Evolutionary conservation across 2,888 invertebrate genomes (phyloP), one percentile per base, ranked within the genome.

Genomic region (Stictocephala bisonia): DNA sequence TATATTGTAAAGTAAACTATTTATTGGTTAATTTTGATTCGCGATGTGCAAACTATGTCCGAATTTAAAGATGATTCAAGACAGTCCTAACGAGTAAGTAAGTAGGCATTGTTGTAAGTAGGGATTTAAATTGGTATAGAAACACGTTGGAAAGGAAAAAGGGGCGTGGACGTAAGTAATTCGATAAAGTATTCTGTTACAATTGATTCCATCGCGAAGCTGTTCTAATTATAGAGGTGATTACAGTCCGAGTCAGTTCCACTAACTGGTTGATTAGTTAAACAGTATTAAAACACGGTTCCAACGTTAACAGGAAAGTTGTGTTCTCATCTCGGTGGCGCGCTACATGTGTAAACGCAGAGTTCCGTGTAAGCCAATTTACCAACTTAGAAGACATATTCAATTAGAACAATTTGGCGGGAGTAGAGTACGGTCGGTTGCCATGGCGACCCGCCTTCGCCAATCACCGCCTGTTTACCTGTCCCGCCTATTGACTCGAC

Each of bases 371-470:
- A 60, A 60, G 41, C 41, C 60, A 40, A 60, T 60, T 60, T 60
- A 24, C 60, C 60, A 60, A 60, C 60, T 60, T 60, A 40, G 60
- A 60, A 60, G 60, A 60, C 60, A 60, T 60, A 60, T 60, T 60
- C 60, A 60, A 60, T 60, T 60, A 60, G 60, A 35, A 60, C 60
- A 60, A 60, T 60, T 60, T 60, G 60, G 40, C 60, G 60, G 41
- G 60, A 15, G 15, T 60, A 60, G 22, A 41, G 22, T 35, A 40
- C 60, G 40, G 60, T 60, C 60, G 40, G 60, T 60, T 15, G 20
- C 60, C 60, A 60, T 60, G 60, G 60, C 60, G 26, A 60, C 60
- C 18, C 60, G 9, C n/a, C n/a, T 6, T n/a, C 4, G 60, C 60
- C 60, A 60, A 60, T 60, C 60, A 18, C 13, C 13, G 2, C 11